Percentiles rank a stretch among this genome's conserved stretches.
These are phyloP conservation scores for Rotaria magnacalcarata DNA, from an alignment of 2,888 invertebrate genomes.

Conservation along the genomic window DNA sequence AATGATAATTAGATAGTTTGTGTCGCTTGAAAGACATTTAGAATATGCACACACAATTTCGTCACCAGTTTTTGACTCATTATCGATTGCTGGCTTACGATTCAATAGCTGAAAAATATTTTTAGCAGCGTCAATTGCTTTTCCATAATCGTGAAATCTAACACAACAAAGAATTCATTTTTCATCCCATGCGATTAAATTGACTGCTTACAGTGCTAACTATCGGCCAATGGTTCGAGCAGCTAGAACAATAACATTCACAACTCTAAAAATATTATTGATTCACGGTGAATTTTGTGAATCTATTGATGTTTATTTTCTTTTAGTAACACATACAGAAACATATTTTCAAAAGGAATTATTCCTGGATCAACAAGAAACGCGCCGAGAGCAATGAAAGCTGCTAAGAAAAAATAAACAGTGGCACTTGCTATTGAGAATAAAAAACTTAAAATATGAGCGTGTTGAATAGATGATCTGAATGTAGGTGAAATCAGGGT, in stretches of 20 bases:
- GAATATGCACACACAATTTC: not conserved
- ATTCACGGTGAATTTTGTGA: too few relatives aligned
- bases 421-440: too few relatives aligned
- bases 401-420: too few relatives aligned
- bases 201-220: slow-evolving; percentile 48
- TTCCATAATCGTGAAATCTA: slow-evolving; percentile 54
- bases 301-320: too few relatives aligned
- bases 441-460: too few relatives aligned
- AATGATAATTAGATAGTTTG: not conserved
- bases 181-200: not conserved
- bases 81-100: slow-evolving; percentile 52
- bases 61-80: slow-evolving; percentile 50
- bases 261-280: not conserved
- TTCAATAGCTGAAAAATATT: slow-evolving; percentile 54
- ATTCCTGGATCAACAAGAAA: too few relatives aligned
- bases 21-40: too few relatives aligned
- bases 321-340: too few relatives aligned
- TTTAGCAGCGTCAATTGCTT: slow-evolving; percentile 53
- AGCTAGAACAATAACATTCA: slow-evolving; percentile 36
- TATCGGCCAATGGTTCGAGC: slow-evolving; percentile 48
- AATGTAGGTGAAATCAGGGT: too few relatives aligned
- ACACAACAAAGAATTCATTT: slow-evolving; percentile 13
- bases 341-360: too few relatives aligned
- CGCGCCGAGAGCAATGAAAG: too few relatives aligned
- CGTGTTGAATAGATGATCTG: too few relatives aligned